Evolutionary conservation across 2,113 vertebrate genomes (phyloP), one percentile per base, ranked within the genome.

Genomic region (Gymnorhina tibicen): DNA sequence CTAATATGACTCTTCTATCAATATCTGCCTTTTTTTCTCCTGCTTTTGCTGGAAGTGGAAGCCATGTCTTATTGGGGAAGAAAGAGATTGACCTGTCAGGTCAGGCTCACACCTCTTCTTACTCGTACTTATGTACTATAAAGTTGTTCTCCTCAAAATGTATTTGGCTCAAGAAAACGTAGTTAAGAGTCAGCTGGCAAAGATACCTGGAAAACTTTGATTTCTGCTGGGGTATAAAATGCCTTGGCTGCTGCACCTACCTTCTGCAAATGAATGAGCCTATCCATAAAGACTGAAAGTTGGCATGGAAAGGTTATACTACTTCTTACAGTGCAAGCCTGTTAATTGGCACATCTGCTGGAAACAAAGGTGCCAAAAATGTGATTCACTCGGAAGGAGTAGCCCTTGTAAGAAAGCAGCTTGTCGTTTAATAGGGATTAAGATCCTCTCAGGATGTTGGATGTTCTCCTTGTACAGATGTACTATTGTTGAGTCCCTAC

Each of bases 331-430:
- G 69, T 87, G 76, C 52, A 78, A 53, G 63, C 68, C 41, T 89
- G 88, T 85, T 96, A 96, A 92, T 85, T 95, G 93, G 88, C 88
- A 89, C 73, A 93, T 96, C 95, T 96, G 88, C 92, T 94, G 64
- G 73, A 87, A 95, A 84, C 52, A 82, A 91, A 96, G 58, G 73
- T 94, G 93, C 92, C 93, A 96, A 89, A 91, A 96, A 78, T 46
- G 23, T 85, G 92, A 87, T 89, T 94, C 56, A 79, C 58, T 93
- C 1, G 0, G 53, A 93, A 91, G 74, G 49, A 89, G 77, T 37
- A 94, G 83, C 78, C 77, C 69, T 79, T 64, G 49, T 85, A 91
- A 89, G 66, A 94, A 89, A 72, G 59, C 33, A 94, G 66, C 47
- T 41, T 89, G 72, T 66, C 88, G 58, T 87, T 95, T 96, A 89